Conservation (phyloP, 2,888 invertebrate species). For the Cenopis cana region DNA sequence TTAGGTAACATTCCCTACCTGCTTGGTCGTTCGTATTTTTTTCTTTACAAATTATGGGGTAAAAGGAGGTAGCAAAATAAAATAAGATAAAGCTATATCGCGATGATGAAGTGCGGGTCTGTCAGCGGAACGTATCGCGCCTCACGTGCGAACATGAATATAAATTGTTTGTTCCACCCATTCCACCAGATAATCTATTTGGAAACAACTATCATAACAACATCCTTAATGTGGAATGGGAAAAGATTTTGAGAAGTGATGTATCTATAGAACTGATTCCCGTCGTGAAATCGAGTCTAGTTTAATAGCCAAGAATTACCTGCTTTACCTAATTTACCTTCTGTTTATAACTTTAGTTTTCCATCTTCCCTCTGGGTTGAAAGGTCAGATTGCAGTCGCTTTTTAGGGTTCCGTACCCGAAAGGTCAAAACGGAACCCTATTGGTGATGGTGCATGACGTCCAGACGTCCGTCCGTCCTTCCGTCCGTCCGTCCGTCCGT, state of each 20-base stretch:
- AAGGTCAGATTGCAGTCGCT: too few species aligned
- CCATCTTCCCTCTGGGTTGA: too few species aligned
- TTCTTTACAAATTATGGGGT: not conserved
- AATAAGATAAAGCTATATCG: conserved; percentile 51
- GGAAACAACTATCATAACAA: conserved; percentile 11
- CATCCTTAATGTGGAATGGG: conserved; percentile 1
- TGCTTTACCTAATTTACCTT: not conserved
- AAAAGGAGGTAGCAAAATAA: conserved; percentile 53
- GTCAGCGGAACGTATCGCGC: conserved; percentile 39
- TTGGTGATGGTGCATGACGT: too few species aligned
- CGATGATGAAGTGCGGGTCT: conserved; percentile 49
- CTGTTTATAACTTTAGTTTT: too few species aligned
- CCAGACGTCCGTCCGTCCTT: too few species aligned
- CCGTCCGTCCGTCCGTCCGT: too few species aligned
- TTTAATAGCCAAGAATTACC: not conserved
- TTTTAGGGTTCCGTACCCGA: too few species aligned
- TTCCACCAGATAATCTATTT: conserved; percentile 16
- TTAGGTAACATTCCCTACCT: too few species aligned
- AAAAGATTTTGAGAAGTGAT: not conserved
- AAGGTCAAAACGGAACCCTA: too few species aligned
- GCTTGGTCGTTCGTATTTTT: not conserved
- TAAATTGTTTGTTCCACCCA: conserved; percentile 23
- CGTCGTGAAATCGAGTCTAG: not conserved
- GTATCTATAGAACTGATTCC: not conserved
- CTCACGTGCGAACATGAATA: conserved; percentile 37